Evolutionary conservation across 2,113 vertebrate species (phyloP).

Genomic region (Phaethornis superciliosus): DNA sequence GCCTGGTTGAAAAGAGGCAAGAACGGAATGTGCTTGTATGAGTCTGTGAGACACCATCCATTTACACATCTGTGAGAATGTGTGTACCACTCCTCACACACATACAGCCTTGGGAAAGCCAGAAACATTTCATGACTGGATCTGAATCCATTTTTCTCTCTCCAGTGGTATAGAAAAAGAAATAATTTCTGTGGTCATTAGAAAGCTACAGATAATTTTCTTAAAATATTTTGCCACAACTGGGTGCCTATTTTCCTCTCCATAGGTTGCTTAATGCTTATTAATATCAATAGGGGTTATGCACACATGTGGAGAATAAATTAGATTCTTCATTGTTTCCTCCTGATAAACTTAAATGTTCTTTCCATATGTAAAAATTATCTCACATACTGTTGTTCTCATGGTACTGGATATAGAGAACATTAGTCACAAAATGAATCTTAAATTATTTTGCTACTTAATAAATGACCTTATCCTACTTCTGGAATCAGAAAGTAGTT

Average conservation of each 20-base stretch:
- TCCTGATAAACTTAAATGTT: constrained; percentile 69
- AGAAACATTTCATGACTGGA: neutral
- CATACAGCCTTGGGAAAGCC: neutral
- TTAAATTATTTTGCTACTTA: neutral
- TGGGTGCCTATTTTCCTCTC: constrained; percentile 50
- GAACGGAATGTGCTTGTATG: neutral
- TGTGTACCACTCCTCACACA: neutral
- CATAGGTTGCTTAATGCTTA: constrained; percentile 63
- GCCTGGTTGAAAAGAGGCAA: neutral
- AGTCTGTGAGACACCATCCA: neutral
- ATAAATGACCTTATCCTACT: neutral
- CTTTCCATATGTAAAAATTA: constrained; percentile 56
- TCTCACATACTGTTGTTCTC: neutral
- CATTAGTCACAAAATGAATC: neutral
- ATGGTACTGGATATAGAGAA: neutral
- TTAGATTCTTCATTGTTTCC: constrained; percentile 38
- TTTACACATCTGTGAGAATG: neutral
- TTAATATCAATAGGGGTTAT: constrained; percentile 49
- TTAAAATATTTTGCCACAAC: constrained; percentile 52
- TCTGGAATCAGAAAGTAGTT: neutral
- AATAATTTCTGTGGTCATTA: constrained; percentile 35
- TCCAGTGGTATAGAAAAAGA: neutral
- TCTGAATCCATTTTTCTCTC: neutral
- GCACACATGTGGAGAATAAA: constrained; percentile 55
- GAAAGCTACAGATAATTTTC: constrained; percentile 47